A percentile compares a stretch with the other conserved stretches of the same genome.
Evolutionary conservation across 2,113 vertebrate species (phyloP).

Genomic region (Irena cyanogastra): DNA sequence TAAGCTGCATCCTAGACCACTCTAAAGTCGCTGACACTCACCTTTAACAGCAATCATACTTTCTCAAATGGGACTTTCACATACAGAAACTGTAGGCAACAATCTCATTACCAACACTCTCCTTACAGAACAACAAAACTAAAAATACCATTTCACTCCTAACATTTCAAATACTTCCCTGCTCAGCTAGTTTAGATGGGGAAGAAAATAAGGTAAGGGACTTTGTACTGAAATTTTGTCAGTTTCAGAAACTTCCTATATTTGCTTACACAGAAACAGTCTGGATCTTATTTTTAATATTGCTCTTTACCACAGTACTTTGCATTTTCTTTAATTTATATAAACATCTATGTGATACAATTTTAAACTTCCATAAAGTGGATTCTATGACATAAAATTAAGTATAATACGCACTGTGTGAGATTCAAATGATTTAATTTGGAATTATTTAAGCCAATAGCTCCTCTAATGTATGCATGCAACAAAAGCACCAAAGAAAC

Average conservation of each 20-base stretch:
- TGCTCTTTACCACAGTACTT: not conserved
- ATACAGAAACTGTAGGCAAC: not conserved
- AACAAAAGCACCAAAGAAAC: not conserved
- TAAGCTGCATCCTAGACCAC: not conserved
- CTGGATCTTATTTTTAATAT: not conserved
- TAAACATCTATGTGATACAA: not conserved
- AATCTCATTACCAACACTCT: not conserved
- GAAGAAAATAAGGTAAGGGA: not conserved
- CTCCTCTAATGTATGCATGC: not conserved
- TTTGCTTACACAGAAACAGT: rapidly evolving
- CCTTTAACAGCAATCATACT: rapidly evolving
- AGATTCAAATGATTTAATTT: not conserved
- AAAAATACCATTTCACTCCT: not conserved
- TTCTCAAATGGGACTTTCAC: not conserved
- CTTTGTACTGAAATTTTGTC: not conserved
- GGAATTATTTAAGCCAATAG: not conserved
- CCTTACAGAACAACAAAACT: not conserved
- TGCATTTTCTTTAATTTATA: not conserved
- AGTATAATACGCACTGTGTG: not conserved
- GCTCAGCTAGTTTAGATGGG: not conserved
- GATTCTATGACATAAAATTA: not conserved
- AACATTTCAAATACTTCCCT: not conserved
- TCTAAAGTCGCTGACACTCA: not conserved
- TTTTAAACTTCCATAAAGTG: not conserved
- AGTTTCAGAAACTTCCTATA: not conserved